These are phyloP conservation scores for Chironomus tentans DNA, from an alignment of 2,888 invertebrate species.

Conservation along the genomic window DNA sequence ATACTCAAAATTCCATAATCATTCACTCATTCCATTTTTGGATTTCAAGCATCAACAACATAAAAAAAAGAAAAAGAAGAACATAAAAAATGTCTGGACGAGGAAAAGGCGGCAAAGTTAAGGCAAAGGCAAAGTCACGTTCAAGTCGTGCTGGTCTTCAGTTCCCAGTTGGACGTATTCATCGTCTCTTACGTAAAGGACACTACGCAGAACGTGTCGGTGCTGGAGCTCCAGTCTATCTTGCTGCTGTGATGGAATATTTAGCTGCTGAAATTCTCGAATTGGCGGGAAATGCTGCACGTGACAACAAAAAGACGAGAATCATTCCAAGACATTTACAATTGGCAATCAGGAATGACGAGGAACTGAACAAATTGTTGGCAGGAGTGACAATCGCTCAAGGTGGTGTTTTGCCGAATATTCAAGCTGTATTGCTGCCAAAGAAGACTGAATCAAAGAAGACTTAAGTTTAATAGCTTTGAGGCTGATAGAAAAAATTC, in stretches of 20 bases:
- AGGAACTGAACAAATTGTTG: no score
- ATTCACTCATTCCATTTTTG: no score
- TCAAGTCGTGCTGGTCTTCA: not conserved
- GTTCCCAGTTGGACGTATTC: not conserved
- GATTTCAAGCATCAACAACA: no score
- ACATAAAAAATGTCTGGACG: no score
- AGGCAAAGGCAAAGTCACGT: not conserved
- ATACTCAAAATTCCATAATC: no score
- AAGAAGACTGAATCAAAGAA: no score
- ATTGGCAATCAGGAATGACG: not conserved
- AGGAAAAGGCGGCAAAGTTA: not conserved
- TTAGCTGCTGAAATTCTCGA: constrained; percentile 57
- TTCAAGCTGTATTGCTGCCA: no score
- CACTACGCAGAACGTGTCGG: not conserved
- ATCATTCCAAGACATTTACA: constrained; percentile 27
- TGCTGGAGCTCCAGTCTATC: constrained; percentile 44
- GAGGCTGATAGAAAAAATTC: no score
- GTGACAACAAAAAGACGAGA: constrained; percentile 55
- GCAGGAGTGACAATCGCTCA: no score
- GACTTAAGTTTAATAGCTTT: no score
- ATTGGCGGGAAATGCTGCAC: constrained; percentile 52
- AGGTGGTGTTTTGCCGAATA: no score
- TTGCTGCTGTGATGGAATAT: constrained; percentile 53
- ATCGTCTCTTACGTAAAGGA: not conserved
- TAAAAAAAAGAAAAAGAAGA: no score